Percentiles rank a stretch among this genome's conserved stretches.
These are phyloP conservation scores for Ailurus styani DNA, from an alignment of 2,113 vertebrate genomes.

Conservation along the genomic window DNA sequence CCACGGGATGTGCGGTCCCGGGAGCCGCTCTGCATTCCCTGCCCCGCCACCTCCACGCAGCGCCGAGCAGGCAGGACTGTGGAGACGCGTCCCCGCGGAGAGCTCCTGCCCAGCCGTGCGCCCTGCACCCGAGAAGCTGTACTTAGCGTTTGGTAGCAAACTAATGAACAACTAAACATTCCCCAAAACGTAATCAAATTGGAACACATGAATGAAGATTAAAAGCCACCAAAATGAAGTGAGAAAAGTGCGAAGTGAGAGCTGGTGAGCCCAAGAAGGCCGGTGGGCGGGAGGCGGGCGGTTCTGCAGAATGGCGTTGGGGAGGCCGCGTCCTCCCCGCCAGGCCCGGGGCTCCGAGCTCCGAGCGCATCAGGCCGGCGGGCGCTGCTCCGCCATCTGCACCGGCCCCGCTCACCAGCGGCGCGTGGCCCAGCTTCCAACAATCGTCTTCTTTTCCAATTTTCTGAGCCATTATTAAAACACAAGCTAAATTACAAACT, in stretches of 20 bases:
- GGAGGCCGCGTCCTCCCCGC: accelerated
- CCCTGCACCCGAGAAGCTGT: background rate
- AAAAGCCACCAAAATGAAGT: accelerated
- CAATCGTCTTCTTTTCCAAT: background rate
- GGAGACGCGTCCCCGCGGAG: accelerated
- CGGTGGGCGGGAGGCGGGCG: accelerated
- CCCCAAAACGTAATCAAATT: accelerated
- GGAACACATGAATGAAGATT: accelerated
- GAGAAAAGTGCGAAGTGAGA: accelerated
- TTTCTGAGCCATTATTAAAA: background rate
- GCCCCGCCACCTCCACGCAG: accelerated
- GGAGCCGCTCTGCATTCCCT: accelerated
- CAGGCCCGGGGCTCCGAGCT: accelerated
- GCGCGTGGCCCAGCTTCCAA: accelerated
- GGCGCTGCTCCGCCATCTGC: accelerated
- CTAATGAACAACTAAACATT: accelerated
- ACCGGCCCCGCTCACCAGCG: accelerated
- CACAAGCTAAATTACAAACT: background rate
- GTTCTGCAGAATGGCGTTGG: background rate
- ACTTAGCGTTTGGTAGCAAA: accelerated
- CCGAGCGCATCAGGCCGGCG: accelerated
- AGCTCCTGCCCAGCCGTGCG: accelerated
- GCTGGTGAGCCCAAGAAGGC: accelerated
- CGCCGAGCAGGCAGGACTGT: accelerated
- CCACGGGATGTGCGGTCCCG: accelerated